Evolutionary conservation across 1,140 invertebrate species (phyloP), one percentile per base, ranked within the genome.

Genomic region (Halyomorpha halys): DNA sequence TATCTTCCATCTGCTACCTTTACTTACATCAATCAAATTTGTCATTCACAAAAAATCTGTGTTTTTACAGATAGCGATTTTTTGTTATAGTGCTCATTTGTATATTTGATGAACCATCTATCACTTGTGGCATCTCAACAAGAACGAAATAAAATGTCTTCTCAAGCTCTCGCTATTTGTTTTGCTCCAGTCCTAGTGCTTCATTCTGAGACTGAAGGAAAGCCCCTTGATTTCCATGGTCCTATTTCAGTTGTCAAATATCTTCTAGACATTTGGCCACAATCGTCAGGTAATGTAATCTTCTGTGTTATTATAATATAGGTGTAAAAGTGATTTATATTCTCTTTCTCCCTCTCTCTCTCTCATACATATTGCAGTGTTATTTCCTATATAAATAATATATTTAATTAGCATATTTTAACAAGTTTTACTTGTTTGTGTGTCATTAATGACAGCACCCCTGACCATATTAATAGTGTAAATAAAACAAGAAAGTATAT

Each of bases 141-240:
- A 61, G 88, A 92, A 69, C 80, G 89, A 16, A 98, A 97, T 76
- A 98, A 98, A 76, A 97, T 98, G 94, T 90, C 90, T 30, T 87
- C 93, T 19, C 89, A 93, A 70, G 92, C 92, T 73, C 76, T 97
- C 62, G 92, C 94, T 25, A 87, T 91, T 23, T 93, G 92, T 68
- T 88, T 98, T 72, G 95, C 92, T 21, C 95, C 95, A 23, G 90
- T 94, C 13, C 78, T 98, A 27, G 94, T 94, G 87, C 79, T 94
- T 30, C 90, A 92, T 65, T 86, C 86, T 8, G 83, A 84, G 66
- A 80, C 82, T 74, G 76, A 70, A 18, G 74, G 71, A 66, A 67
- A 75, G 72, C 68, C 74, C 44, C 73, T 93, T 21, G 92, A 96
- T 75, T 94, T 95, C 76, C 86, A 90, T 69, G 89, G 91, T 73